Percentiles rank a stretch among this genome's conserved stretches.
Conservation (phyloP, 2,113 vertebrate genomes). For the Bungarus multicinctus region DNA sequence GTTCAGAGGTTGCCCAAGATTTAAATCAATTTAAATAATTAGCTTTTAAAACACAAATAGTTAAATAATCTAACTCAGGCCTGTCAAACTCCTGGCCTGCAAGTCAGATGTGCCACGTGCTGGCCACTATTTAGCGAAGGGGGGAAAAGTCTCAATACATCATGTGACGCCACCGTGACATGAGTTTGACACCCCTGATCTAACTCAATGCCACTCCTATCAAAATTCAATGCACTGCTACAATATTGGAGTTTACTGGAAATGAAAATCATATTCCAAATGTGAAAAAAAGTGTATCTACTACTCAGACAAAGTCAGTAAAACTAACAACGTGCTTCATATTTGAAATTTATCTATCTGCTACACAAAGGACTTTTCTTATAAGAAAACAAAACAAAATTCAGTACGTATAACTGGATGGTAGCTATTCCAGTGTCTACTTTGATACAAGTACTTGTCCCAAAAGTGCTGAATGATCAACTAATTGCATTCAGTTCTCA, state of each 20-base stretch:
- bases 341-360: not conserved
- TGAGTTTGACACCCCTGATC: too few relatives aligned
- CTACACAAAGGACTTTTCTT: not conserved
- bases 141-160: too few relatives aligned
- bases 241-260: constrained; percentile 9
- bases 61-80: constrained; percentile 35
- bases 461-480: constrained; percentile 11
- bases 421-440: not conserved
- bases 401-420: not conserved
- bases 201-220: not conserved
- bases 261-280: constrained; percentile 5
- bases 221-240: constrained; percentile 5
- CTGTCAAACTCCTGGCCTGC: too few relatives aligned
- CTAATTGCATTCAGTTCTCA: constrained; percentile 38
- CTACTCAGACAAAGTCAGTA: not conserved
- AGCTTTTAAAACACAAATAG: constrained; percentile 19
- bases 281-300: not conserved
- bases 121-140: too few relatives aligned
- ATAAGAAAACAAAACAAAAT: not conserved
- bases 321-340: constrained; percentile 23
- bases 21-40: constrained; percentile 32
- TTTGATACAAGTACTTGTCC: not conserved
- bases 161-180: too few relatives aligned
- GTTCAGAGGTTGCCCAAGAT: constrained; percentile 12
- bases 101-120: too few relatives aligned